Percentiles rank a stretch among this genome's conserved stretches.
These are phyloP conservation scores for Mixornis gularis DNA, from an alignment of 2,113 vertebrate species.

Conservation along the genomic window DNA sequence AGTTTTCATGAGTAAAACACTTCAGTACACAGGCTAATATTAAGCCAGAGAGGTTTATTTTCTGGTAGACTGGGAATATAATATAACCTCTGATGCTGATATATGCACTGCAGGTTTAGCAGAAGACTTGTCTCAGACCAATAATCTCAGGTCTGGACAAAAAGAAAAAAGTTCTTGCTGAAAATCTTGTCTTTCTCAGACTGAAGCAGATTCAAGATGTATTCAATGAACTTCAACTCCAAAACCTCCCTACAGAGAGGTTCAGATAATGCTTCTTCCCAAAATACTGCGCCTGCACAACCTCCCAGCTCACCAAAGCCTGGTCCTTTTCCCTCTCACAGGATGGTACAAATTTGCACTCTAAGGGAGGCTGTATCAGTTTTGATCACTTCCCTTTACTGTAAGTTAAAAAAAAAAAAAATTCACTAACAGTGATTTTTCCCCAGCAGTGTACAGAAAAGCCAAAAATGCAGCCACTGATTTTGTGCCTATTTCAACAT, in stretches of 20 bases:
- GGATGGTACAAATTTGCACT: not conserved
- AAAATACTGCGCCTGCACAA: not conserved
- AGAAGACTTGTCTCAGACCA: not conserved
- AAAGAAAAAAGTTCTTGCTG: not conserved
- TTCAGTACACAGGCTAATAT: not conserved
- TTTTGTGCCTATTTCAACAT: not conserved
- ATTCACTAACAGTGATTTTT: not conserved
- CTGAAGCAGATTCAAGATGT: not conserved
- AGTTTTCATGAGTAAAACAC: not conserved
- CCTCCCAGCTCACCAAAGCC: not conserved
- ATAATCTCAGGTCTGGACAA: not conserved
- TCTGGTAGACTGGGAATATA: not conserved
- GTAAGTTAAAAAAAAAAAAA: not conserved
- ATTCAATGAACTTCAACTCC: not conserved
- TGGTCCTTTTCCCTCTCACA: accelerated
- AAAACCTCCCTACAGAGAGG: not conserved
- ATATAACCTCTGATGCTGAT: not conserved
- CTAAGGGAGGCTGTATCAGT: not conserved
- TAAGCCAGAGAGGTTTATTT: not conserved
- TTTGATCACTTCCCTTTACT: not conserved
- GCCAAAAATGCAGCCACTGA: not conserved
- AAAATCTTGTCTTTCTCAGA: not conserved
- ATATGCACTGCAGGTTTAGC: not conserved
- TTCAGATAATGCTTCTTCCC: not conserved
- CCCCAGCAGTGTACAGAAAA: not conserved